Conservation (phyloP, 2,888 invertebrate genomes). For the Ditula angustiorana region DNA sequence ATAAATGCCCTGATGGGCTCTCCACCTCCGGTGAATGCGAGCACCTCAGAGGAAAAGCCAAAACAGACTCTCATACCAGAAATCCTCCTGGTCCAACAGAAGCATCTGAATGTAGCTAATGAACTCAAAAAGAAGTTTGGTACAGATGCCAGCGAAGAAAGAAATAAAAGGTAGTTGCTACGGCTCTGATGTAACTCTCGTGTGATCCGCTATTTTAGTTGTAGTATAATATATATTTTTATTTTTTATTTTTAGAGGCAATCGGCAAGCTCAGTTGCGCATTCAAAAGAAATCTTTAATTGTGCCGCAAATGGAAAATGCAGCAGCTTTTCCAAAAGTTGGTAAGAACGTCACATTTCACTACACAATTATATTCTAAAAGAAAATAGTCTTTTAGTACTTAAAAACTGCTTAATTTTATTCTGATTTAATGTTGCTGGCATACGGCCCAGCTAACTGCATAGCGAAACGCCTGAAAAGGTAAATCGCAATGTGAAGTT, state of each 20-base stretch:
- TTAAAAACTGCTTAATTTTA: no score
- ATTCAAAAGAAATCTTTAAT: constrained; percentile 45
- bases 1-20: constrained; percentile 63
- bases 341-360: constrained; percentile 49
- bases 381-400: no score
- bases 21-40: constrained; percentile 43
- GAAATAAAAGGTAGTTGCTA: constrained; percentile 27
- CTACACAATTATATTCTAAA: no score
- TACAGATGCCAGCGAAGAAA: constrained; percentile 49
- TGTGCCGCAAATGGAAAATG: constrained; percentile 43
- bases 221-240: no score
- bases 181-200: no score
- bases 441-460: no score
- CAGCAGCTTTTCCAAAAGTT: constrained; percentile 42
- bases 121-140: constrained; percentile 60
- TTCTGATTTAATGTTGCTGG: no score
- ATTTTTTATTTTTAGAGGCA: constrained; percentile 49
- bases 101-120: constrained; percentile 52
- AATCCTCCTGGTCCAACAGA: constrained; percentile 48
- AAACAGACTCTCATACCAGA: constrained; percentile 23
- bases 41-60: background rate
- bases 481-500: no score
- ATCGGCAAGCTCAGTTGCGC: constrained; percentile 46
- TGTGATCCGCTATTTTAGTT: no score
- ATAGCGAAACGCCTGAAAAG: no score